These are phyloP conservation scores for Neelides sp. DNA, from an alignment of 1,140 invertebrate species.

Conservation along the genomic window DNA sequence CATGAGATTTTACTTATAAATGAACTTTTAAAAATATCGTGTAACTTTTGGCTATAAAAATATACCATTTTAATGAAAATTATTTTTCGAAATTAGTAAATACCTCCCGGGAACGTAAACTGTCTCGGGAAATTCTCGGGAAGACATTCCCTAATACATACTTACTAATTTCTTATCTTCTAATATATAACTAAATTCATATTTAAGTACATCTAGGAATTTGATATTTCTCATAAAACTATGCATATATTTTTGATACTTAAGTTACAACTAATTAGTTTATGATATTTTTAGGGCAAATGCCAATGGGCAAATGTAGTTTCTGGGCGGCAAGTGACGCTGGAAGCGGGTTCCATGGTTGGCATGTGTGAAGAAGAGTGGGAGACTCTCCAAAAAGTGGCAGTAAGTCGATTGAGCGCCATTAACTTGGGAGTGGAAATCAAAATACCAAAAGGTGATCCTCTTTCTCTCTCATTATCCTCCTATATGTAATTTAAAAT, in stretches of 20 bases:
- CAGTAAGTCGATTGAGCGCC: conserved; percentile 71
- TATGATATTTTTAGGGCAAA: conserved; percentile 51
- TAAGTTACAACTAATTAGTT: neutral
- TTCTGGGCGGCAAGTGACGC: conserved; percentile 55
- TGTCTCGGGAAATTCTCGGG: neutral
- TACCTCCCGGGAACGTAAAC: too few species aligned
- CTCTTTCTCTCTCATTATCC: neutral
- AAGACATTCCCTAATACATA: neutral
- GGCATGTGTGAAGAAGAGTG: conserved; percentile 67
- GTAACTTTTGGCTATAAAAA: too few species aligned
- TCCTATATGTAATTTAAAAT: conserved; percentile 4
- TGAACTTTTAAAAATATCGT: too few species aligned
- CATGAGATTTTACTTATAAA: too few species aligned
- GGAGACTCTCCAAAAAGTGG: conserved; percentile 64
- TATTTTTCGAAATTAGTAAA: too few species aligned
- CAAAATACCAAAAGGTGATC: conserved; percentile 51
- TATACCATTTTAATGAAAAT: too few species aligned
- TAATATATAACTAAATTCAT: neutral
- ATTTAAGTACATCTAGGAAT: neutral
- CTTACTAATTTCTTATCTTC: neutral
- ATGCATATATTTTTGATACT: too few species aligned
- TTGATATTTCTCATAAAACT: too few species aligned
- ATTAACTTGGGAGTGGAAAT: conserved; percentile 69
- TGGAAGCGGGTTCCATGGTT: conserved; percentile 55
- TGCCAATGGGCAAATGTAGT: conserved; percentile 66